Evolutionary conservation across 2,888 invertebrate genomes (phyloP).

Genomic region (Apoda limacodes): DNA sequence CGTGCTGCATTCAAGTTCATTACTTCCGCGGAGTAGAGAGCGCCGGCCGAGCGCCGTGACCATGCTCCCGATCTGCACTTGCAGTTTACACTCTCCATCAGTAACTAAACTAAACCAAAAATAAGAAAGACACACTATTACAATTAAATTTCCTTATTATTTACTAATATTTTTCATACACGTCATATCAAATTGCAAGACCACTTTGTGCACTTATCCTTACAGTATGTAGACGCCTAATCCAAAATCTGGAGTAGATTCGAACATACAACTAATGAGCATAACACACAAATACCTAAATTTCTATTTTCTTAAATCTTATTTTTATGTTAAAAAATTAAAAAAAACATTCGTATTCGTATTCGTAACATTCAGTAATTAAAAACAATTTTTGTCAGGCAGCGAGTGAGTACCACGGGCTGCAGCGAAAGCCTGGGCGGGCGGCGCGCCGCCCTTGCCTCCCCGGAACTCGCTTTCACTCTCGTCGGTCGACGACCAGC

Average conservation of each 20-base stretch:
- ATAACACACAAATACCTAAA: constrained; percentile 20
- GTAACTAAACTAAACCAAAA: too few relatives aligned
- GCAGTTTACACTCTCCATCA: too few relatives aligned
- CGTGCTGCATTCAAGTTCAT: constrained; percentile 69
- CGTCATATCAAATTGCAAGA: too few relatives aligned
- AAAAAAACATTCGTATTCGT: too few relatives aligned
- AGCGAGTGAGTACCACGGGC: constrained; percentile 50
- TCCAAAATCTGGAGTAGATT: too few relatives aligned
- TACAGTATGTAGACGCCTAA: too few relatives aligned
- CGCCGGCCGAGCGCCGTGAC: constrained; percentile 49
- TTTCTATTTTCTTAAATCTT: not conserved
- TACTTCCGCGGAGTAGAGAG: constrained; percentile 62
- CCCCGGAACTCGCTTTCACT: constrained; percentile 66
- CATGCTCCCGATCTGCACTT: constrained; percentile 44
- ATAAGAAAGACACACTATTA: too few relatives aligned
- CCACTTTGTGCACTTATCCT: too few relatives aligned
- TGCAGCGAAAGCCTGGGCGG: constrained; percentile 61
- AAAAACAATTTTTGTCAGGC: constrained; percentile 46
- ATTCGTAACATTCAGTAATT: too few relatives aligned
- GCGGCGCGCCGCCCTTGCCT: constrained; percentile 36
- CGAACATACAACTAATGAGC: too few relatives aligned
- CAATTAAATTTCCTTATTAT: too few relatives aligned
- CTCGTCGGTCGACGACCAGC: constrained; percentile 64
- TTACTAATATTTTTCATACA: too few relatives aligned
- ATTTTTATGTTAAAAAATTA: constrained; percentile 1